Evolutionary conservation across 2,113 vertebrate species (phyloP), one percentile per base, ranked within the genome.

Genomic region (Pseudopodoces humilis): DNA sequence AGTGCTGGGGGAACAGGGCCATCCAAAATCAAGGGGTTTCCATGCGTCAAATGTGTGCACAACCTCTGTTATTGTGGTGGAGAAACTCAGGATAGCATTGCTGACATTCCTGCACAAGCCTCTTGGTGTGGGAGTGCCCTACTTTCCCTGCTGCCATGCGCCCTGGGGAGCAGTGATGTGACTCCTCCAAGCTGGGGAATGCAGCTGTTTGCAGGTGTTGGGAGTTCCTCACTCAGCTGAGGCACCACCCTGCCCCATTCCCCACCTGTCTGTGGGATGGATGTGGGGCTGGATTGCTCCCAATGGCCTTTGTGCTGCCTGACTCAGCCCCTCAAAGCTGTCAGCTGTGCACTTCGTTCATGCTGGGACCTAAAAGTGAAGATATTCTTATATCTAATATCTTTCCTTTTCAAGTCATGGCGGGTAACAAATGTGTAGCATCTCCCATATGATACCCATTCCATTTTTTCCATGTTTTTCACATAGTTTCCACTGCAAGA

Each of bases 341-440:
- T 3, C 7, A 6, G n/a, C n/a, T n/a, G n/a, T 27, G 44, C 5
- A 0, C 44, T 55, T 63, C 1, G 0, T 17, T 80, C 24, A 1
- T 31, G 8, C 17, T 43, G 50, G 6, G 10, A 23, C 21, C 19
- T 80, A 52, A 8, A 78, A 75, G 23, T 14, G 35, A 79, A 79
- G 31, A 6, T 28, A 28, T 18, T 11, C 14, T 17, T 7, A 4
- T 28, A 10, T 30, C 18, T 50, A 35, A 25, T 8, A 30, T 24
- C 39, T 80, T 37, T 33, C 20, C 6, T 69, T 69, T 28, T 39
- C 37, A 53, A 76, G 65, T 30, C n/a, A 10, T 10, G 33, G 28
- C 39, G 68, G 27, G 11, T n/a, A 78, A 17, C 25, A 35, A 47
- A 17, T 28, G 5, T 18, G 15, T 43, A 65, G 17, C 35, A 67